Base-by-base conservation (phyloP, 2,797 vertebrate genomes). In the Neopelma chrysocephalum region DNA sequence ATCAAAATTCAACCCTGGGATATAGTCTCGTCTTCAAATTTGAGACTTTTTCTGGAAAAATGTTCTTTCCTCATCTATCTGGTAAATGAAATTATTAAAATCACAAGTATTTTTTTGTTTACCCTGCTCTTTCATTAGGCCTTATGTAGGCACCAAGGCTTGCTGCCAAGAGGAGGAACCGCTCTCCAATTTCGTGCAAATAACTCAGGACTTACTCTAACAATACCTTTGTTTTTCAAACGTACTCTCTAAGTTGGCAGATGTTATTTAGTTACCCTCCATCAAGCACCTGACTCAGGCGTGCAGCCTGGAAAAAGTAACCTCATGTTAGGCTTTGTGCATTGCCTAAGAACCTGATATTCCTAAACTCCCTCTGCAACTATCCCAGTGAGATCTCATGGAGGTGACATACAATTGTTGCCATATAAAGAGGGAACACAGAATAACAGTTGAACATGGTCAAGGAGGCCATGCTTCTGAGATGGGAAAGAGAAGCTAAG, bases 291-390 rank as follows among this genome's bases (percentile, higher is more conserved):
- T 94, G 95, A 96, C 92, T 89, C 90, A 89, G 94, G 86, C 83
- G 93, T 93, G 90, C 90, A 95, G 94, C 90, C 92, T 96, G 87
- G 95, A 96, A 96, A 97, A 97, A 94, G 31, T 94, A 94, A 84
- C 60, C 86, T 96, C 93, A 66, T 89, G 56, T 83, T 77, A 87
- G 70, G n/a, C 77, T 90, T 90, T 89, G 51, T 61, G 83, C 51
- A 64, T 85, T 92, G 65, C 90, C 70, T 87, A 82, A 96, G 88
- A 95, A 85, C 43, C 21, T 91, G 95, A 94, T 94, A 89, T 88
- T 93, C 82, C 56, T 84, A 84, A 94, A 79, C 40, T 93, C 51
- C 40, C 72, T 72, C 79, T 88, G 70, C 36, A 92, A 25, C n/a
- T 6, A 1, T 66, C 32, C 82, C n/a, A 56, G 50, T 25, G 60